Percentiles rank a stretch among this genome's conserved stretches.
These are phyloP conservation scores for Ormia ochracea DNA, from an alignment of 2,888 invertebrate genomes.

Conservation along the genomic window DNA sequence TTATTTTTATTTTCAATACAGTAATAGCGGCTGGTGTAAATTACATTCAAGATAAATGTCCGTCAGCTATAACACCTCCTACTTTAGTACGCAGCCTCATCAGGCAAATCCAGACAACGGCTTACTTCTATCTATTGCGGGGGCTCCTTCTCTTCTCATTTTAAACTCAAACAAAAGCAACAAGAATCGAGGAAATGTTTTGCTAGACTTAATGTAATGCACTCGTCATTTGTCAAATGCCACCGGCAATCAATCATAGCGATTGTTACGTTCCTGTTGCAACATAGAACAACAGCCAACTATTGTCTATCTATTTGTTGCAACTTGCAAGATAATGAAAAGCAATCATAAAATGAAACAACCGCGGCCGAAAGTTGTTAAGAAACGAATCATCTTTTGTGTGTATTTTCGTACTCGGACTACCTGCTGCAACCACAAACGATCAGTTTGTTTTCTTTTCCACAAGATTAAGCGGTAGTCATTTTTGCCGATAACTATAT, in stretches of 20 bases:
- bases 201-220: slow-evolving; percentile 57
- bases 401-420: not conserved
- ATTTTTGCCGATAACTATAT: slow-evolving; percentile 35
- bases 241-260: slow-evolving; percentile 71
- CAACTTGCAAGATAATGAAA: slow-evolving; percentile 17
- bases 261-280: slow-evolving; percentile 60
- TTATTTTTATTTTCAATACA: not conserved
- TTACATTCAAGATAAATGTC: slow-evolving; percentile 68
- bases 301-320: slow-evolving; percentile 32
- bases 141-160: not conserved
- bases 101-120: not conserved
- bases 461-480: slow-evolving; percentile 59
- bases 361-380: not conserved
- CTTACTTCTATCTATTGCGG: not conserved
- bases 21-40: slow-evolving; percentile 65
- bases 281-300: slow-evolving; percentile 38
- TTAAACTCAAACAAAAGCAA: not conserved
- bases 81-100: slow-evolving; percentile 54
- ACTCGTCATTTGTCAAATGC: slow-evolving; percentile 69
- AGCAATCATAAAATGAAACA: not conserved
- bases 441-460: slow-evolving; percentile 31
- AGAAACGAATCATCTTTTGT: slow-evolving; percentile 18
- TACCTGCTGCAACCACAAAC: slow-evolving; percentile 17
- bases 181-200: slow-evolving; percentile 20
- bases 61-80: slow-evolving; percentile 61